These are phyloP conservation scores for Cyrtonyx montezumae DNA, from an alignment of 2,113 vertebrate species.

Conservation along the genomic window DNA sequence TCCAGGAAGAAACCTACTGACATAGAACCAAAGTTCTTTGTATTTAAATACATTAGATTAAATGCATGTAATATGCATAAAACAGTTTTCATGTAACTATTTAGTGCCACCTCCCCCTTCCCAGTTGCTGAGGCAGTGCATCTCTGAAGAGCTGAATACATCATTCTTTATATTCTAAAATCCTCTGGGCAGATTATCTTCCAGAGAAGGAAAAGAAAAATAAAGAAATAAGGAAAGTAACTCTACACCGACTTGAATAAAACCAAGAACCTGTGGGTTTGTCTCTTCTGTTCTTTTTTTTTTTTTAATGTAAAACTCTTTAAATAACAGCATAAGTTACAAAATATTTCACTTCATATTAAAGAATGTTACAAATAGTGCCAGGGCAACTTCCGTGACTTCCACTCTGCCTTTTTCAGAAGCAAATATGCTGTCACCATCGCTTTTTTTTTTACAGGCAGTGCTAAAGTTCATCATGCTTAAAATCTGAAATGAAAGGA, in stretches of 20 bases:
- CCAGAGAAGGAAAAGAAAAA: background rate
- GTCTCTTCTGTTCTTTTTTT: background rate
- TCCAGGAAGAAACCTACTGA: background rate
- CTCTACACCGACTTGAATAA: background rate
- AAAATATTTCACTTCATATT: slow-evolving; percentile 11
- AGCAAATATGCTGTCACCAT: background rate
- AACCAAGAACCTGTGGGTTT: background rate
- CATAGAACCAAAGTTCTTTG: background rate
- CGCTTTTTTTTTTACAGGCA: background rate
- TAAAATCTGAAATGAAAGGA: slow-evolving; percentile 68
- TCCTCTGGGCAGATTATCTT: background rate
- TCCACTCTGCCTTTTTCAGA: background rate
- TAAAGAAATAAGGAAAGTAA: background rate
- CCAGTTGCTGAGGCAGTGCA: background rate
- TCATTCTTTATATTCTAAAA: background rate
- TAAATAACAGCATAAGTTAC: slow-evolving; percentile 44
- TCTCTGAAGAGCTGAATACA: background rate
- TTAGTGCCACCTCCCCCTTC: background rate
- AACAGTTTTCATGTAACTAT: background rate
- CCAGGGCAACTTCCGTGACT: background rate
- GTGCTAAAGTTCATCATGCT: slow-evolving; percentile 91
- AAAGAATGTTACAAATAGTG: background rate
- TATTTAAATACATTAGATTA: background rate
- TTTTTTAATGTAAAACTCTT: background rate
- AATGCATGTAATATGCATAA: background rate